A percentile compares a stretch with the other conserved stretches of the same genome.
phyloP scores from a whole-genome alignment of 2,797 vertebrate genomes.

The Silurus lanzhouensis region DNA sequence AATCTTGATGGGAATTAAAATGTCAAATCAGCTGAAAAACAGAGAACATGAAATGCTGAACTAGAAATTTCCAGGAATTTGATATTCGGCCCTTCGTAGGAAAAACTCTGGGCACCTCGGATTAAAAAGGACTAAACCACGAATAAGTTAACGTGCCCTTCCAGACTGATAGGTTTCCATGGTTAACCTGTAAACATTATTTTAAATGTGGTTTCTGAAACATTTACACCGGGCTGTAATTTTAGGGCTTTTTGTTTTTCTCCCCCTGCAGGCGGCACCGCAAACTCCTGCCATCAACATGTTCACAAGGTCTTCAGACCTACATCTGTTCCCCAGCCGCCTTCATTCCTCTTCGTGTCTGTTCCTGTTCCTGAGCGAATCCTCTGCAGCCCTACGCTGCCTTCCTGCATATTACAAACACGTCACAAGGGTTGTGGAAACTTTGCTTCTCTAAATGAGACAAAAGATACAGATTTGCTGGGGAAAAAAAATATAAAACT shows the following conservation, averaged over 20 bases:
- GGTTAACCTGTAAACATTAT: not conserved
- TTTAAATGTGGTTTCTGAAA: not conserved
- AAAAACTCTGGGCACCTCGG: no score
- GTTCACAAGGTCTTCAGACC: not conserved
- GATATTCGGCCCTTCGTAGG: no score
- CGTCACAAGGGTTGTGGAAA: no score
- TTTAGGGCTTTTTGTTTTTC: not conserved
- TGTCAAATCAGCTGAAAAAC: not conserved
- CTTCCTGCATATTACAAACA: not conserved
- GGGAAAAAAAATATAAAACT: no score
- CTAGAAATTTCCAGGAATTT: no score
- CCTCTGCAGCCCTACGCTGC: not conserved
- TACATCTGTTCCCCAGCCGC: constrained; percentile 46
- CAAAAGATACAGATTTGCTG: no score
- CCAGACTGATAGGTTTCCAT: not conserved
- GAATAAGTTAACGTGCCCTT: not conserved
- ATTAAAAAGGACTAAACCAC: not conserved
- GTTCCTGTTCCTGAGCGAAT: constrained; percentile 28
- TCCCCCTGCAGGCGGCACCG: not conserved
- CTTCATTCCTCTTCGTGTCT: constrained; percentile 31
- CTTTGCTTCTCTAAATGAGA: no score
- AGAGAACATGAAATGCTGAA: not conserved
- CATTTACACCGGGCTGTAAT: not conserved
- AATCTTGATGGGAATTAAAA: not conserved
- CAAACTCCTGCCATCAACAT: no score